A percentile compares a stretch with the other conserved stretches of the same genome.
These are phyloP conservation scores for Maniola jurtina DNA, from an alignment of 1,140 invertebrate genomes.

Conservation along the genomic window DNA sequence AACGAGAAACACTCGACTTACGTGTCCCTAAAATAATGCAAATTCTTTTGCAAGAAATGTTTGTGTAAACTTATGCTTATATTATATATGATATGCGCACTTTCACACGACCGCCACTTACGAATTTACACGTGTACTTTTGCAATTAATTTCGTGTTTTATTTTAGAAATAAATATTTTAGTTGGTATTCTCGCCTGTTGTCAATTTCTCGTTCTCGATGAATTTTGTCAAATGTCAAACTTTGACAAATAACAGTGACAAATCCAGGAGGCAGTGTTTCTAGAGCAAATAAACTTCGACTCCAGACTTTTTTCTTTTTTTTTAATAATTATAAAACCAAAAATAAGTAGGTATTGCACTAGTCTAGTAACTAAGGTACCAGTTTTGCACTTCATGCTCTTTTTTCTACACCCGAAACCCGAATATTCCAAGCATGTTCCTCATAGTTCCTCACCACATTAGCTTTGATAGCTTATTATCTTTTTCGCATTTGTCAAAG, in stretches of 20 bases:
- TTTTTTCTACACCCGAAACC: neutral
- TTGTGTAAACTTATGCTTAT: conserved; percentile 11
- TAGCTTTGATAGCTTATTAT: too few relatives aligned
- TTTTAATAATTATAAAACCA: too few relatives aligned
- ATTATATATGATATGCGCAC: conserved; percentile 10
- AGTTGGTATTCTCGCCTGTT: neutral
- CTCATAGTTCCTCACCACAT: too few relatives aligned
- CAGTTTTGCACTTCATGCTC: neutral
- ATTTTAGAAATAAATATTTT: conserved; percentile 1
- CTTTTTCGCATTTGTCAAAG: conserved; percentile 1
- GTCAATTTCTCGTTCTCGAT: neutral
- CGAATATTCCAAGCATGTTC: neutral
- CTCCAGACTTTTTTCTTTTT: neutral
- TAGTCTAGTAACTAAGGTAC: too few relatives aligned
- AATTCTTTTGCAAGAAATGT: conserved; percentile 21
- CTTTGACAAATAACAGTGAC: neutral
- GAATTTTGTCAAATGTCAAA: neutral
- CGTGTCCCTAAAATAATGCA: conserved; percentile 50
- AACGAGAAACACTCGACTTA: conserved; percentile 39
- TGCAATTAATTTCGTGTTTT: conserved; percentile 38
- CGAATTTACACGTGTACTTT: conserved; percentile 45
- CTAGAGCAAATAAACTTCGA: too few relatives aligned
- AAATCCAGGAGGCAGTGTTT: too few relatives aligned
- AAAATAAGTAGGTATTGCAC: too few relatives aligned
- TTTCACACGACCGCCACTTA: conserved; percentile 34